A percentile compares a stretch with the other conserved stretches of the same genome.
Conservation (phyloP, 2,797 vertebrate species). For the Hyperoplus lanceolatus region DNA sequence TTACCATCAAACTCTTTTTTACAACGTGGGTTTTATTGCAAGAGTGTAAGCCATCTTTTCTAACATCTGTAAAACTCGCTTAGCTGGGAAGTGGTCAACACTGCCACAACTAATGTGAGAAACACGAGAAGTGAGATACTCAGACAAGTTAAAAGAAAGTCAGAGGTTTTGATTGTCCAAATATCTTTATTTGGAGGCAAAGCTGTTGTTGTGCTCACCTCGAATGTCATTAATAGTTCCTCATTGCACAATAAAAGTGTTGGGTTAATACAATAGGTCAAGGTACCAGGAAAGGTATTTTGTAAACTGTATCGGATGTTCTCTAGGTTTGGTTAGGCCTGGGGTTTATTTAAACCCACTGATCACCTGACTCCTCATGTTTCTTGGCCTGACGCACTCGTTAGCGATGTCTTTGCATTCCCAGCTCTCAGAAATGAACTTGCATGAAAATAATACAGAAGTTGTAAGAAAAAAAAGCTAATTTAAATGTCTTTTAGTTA, state of each 20-base stretch:
- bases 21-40: not conserved
- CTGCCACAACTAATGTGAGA: not conserved
- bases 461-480: not conserved
- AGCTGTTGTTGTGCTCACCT: not conserved
- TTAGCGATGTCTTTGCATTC: not conserved
- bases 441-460: not conserved
- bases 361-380: not conserved
- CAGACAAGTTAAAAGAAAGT: slow-evolving; percentile 1
- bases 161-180: not conserved
- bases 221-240: not conserved
- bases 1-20: not conserved
- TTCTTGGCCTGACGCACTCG: not conserved
- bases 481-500: slow-evolving; percentile 2
- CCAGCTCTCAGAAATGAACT: not conserved
- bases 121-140: not conserved
- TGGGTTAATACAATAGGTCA: not conserved
- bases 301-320: not conserved
- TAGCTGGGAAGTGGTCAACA: not conserved
- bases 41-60: not conserved
- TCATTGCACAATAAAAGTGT: not conserved
- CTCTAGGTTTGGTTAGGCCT: not conserved
- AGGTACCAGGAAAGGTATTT: not conserved
- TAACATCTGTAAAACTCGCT: not conserved
- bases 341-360: not conserved
- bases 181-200: not conserved